phyloP scores from a whole-genome alignment of 2,888 invertebrate species.

The Meteorus colon region DNA sequence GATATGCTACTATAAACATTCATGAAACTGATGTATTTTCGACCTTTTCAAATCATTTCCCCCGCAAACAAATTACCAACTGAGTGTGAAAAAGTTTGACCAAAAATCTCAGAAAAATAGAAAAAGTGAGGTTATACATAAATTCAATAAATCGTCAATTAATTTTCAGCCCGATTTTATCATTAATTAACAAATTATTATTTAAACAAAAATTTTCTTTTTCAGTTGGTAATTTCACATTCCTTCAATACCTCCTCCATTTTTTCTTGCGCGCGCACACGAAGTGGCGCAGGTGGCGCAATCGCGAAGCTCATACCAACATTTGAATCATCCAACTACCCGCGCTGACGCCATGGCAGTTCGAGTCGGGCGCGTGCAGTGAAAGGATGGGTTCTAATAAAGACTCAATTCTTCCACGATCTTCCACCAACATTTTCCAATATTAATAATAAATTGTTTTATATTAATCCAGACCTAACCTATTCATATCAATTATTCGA shows the following conservation, averaged over 20 bases:
- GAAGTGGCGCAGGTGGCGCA: neutral
- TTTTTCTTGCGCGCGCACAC: neutral
- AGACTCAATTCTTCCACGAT: neutral
- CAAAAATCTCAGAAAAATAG: no score
- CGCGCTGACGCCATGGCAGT: conserved; percentile 54
- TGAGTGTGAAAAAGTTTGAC: no score
- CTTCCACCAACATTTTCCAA: neutral
- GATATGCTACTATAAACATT: no score
- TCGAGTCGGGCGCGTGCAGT: conserved; percentile 60
- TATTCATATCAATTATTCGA: neutral
- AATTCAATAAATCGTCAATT: no score
- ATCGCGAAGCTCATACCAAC: conserved; percentile 12
- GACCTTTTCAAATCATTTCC: no score
- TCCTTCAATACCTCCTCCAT: neutral
- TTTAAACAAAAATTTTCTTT: no score
- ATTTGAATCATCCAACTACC: conserved; percentile 25
- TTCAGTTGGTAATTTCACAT: no score
- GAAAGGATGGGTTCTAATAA: conserved; percentile 56
- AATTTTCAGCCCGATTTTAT: no score
- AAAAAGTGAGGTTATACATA: no score
- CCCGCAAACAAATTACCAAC: no score
- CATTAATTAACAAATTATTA: no score
- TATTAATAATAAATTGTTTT: neutral
- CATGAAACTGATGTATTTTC: no score
- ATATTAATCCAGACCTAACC: neutral